Evolutionary conservation across 2,888 invertebrate genomes (phyloP).

Genomic region (Coenonympha arcania): DNA sequence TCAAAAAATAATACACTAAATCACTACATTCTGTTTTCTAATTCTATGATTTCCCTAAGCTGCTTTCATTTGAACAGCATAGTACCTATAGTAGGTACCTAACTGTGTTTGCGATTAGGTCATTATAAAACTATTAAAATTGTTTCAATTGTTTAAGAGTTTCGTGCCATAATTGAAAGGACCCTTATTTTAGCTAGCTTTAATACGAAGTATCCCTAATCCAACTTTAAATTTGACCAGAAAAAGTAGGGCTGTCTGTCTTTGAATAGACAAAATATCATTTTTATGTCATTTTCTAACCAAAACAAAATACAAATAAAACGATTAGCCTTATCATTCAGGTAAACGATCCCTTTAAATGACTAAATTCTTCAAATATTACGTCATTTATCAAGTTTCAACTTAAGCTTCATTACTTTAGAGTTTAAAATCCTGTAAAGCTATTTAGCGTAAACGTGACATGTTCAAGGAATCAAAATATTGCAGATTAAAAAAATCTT

Average conservation of each 20-base stretch:
- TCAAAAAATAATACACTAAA: not conserved
- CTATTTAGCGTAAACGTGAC: constrained; percentile 24
- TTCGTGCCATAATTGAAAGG: no score
- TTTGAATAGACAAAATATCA: constrained; percentile 27
- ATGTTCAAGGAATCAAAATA: constrained; percentile 23
- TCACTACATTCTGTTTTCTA: no score
- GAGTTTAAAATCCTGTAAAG: constrained; percentile 18
- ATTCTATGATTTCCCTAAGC: no score
- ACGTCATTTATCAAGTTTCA: constrained; percentile 11
- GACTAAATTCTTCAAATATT: constrained; percentile 43
- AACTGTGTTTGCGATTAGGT: no score
- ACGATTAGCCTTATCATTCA: constrained; percentile 64
- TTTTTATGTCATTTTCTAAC: constrained; percentile 37
- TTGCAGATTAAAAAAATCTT: constrained; percentile 15
- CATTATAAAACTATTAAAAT: no score
- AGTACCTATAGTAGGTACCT: no score
- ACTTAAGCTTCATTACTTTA: constrained; percentile 11
- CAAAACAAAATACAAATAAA: constrained; percentile 47
- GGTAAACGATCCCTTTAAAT: constrained; percentile 59
- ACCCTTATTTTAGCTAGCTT: no score
- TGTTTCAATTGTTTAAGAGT: no score
- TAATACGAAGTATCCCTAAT: no score
- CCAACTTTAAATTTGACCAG: not conserved
- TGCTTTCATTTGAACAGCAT: no score
- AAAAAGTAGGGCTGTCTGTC: constrained; percentile 10